A percentile compares a stretch with the other conserved stretches of the same genome.
phyloP scores from a whole-genome alignment of 2,888 invertebrate species.

The Muschampia plurimacula region DNA sequence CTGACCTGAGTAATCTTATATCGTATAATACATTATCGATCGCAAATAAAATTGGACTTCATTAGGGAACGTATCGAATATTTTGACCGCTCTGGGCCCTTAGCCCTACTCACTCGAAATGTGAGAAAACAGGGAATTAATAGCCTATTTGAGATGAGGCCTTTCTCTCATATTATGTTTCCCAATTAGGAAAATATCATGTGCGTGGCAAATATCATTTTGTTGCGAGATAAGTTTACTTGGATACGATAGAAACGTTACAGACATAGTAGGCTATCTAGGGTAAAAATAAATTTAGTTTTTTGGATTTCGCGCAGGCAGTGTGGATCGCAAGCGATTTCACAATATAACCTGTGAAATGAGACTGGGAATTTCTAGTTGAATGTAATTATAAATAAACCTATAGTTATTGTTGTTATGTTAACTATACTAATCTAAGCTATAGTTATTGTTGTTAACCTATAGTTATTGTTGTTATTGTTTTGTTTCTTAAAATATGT shows the following conservation, averaged over 20 bases:
- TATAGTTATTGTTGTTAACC: too few species aligned
- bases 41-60: conserved; percentile 14
- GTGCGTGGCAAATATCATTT: background rate
- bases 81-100: conserved; percentile 6
- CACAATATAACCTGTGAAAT: too few species aligned
- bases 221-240: conserved; percentile 10
- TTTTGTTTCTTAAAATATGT: too few species aligned
- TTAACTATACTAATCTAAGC: too few species aligned
- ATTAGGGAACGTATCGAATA: conserved; percentile 23
- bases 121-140: conserved; percentile 22
- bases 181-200: conserved; percentile 30
- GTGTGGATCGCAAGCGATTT: too few species aligned
- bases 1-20: background rate
- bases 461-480: too few species aligned
- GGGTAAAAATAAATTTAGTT: too few species aligned
- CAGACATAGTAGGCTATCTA: too few species aligned
- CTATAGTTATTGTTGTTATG: too few species aligned
- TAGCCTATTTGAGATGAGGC: conserved; percentile 24
- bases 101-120: conserved; percentile 11
- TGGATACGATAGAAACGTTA: background rate
- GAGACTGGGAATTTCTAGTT: too few species aligned
- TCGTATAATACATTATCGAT: background rate
- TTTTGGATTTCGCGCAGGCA: too few species aligned
- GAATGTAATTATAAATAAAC: too few species aligned
- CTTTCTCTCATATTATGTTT: conserved; percentile 21